Evolutionary conservation across 2,113 vertebrate genomes (phyloP), one percentile per base, ranked within the genome.

Genomic region (Orthochromis malagaraziensis): DNA sequence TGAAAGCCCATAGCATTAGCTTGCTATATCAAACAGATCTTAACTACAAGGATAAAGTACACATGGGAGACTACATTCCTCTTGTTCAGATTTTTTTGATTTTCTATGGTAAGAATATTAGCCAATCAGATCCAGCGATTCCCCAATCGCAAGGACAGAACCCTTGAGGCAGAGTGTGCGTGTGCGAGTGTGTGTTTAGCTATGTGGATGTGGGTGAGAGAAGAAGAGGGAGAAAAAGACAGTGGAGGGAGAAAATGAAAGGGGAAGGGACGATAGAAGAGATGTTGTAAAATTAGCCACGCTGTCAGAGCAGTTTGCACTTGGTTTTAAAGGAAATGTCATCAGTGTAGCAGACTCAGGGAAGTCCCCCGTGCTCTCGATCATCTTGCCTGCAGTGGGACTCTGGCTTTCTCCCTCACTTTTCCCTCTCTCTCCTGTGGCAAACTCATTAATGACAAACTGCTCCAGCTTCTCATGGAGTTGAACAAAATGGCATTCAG

Each of bases 281-380:
- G 82, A 94, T 94, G 91, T 58, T 93, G 91, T 94, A 96, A 97
- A 97, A 98, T 97, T 96, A 97, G 96, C 95, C 95, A 96, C 82
- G 93, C 95, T 97, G 96, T 97, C 96, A 97, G 94, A 94, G 94
- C 94, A 89, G 95, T 93, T 97, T 97, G 95, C 94, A 96, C 94
- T 96, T 95, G 95, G 97, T 96, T 96, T 95, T 96, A 96, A 94
- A 96, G 95, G 89, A 95, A 97, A 94, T 95, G 96, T 96, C 96
- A 96, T 97, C 95, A 96, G 92, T 96, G 96, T 90, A 95, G 96
- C 96, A 96, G 95, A 96, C 89, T 95, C 93, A 95, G 94, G 95
- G 96, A 97, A 94, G 53, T 92, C 96, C 94, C 90, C 94, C 94
- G 94, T 95, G 84, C 96, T 96, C 96, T 94, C 95, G 92, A 93